These are phyloP conservation scores for Bettongia penicillata DNA, from an alignment of 2,113 vertebrate species.

Conservation along the genomic window DNA sequence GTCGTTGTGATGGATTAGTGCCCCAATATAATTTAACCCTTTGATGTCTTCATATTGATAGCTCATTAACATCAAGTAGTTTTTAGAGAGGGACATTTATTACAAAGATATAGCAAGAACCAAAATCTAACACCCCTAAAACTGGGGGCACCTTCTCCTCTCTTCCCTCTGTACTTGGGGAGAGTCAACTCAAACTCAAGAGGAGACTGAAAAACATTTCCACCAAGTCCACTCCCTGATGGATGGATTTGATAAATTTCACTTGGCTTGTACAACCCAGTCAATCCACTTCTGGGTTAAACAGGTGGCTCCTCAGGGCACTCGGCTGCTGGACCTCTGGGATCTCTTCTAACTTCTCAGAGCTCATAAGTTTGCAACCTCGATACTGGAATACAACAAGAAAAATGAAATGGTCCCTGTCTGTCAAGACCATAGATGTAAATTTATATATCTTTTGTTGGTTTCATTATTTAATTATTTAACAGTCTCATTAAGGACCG, in stretches of 20 bases:
- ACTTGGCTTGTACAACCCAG: not conserved
- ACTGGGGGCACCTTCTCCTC: not conserved
- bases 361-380: not conserved
- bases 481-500: too few relatives aligned
- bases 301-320: too few relatives aligned
- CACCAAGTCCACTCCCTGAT: not conserved
- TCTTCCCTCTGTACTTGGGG: not conserved
- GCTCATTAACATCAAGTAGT: not conserved
- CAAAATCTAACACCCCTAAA: not conserved
- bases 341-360: not conserved
- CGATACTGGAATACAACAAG: too few relatives aligned
- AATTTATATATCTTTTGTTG: not conserved
- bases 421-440: not conserved
- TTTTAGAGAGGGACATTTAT: not conserved
- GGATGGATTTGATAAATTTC: too few relatives aligned
- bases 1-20: not conserved
- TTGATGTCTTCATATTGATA: not conserved
- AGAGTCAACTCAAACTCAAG: too few relatives aligned
- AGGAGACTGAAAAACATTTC: not conserved
- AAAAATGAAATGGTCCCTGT: not conserved
- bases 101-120: too few relatives aligned
- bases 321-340: not conserved
- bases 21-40: not conserved
- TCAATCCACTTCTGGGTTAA: not conserved
- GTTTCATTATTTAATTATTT: not conserved